A percentile compares a stretch with the other conserved stretches of the same genome.
These are phyloP conservation scores for Amitus sp. DNA, from an alignment of 2,888 invertebrate genomes.

Conservation along the genomic window DNA sequence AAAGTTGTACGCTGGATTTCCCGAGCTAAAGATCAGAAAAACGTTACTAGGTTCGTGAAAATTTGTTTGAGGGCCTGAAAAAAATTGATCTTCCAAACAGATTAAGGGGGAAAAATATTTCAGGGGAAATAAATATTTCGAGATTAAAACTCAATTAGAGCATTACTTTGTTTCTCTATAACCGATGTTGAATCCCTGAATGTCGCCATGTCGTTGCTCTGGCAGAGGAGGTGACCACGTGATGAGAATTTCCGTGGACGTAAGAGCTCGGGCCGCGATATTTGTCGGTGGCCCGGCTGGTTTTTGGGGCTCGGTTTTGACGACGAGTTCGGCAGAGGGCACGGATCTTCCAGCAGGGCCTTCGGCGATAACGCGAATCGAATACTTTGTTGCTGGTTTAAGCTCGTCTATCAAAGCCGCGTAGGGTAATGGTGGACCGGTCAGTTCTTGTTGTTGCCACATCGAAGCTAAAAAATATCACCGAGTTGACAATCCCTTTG, in stretches of 20 bases:
- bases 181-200: constrained; percentile 81
- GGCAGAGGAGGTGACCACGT: constrained; percentile 79
- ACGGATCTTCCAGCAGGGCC: constrained; percentile 78
- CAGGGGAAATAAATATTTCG: no score
- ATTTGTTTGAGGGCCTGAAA: no score
- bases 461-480: constrained; percentile 65
- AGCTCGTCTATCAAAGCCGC: constrained; percentile 75
- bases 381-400: constrained; percentile 77
- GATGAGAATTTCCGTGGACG: constrained; percentile 78
- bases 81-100: no score
- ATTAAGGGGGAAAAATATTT: no score
- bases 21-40: constrained; percentile 49
- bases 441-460: constrained; percentile 76
- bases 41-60: no score
- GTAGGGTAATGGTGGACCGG: constrained; percentile 72
- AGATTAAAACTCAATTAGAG: no score
- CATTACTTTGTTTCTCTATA: constrained; percentile 68
- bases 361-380: constrained; percentile 78
- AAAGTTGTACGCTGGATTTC: constrained; percentile 73
- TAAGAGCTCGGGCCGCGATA: constrained; percentile 75
- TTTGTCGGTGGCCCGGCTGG: constrained; percentile 77
- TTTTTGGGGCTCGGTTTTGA: constrained; percentile 76
- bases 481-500: no score
- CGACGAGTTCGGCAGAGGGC: constrained; percentile 73
- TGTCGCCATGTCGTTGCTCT: constrained; percentile 78